Evolutionary conservation across 1,140 invertebrate species (phyloP), one percentile per base, ranked within the genome.

Genomic region (Pararge aegeria): DNA sequence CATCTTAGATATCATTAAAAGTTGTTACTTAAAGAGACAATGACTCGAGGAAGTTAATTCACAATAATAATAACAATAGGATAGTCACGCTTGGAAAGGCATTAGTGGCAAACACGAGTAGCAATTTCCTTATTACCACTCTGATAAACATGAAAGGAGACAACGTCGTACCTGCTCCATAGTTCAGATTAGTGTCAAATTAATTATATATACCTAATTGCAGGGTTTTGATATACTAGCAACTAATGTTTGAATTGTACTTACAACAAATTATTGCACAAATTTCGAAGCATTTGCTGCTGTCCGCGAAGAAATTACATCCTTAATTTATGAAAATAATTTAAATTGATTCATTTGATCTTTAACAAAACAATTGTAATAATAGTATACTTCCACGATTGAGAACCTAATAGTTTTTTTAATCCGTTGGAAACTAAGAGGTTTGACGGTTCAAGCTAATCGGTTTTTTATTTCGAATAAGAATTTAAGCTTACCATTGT

Each of bases 401-500:
- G n/a, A n/a, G n/a, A n/a, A n/a, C n/a, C n/a, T n/a, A 19, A 42
- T 27, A 9, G 2, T 21, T 21, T 21, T 1, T 20, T 54, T 29
- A 30, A 55, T 46, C 48, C 20, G 34, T 13, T 27, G n/a, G 13
- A n/a, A n/a, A n/a, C n/a, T 16, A 10, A 54, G 55, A 76, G 68
- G 67, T 75, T 78, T 64, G 55, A 69, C 57, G 60, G 57, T 19
- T 40, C 1, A 42, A 16, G 27, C 13, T 16, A n/a, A n/a, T 16
- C 9, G 38, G 0, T 5, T 46, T 10, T 46, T 20, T 46, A 10
- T 46, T 21, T 18, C 6, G 20, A 46, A 4, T 12, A 12, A 21
- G 2, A 46, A 16, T 15, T 40, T 7, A 40, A 20, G 12, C 89
- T 92, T 66, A 93, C 92, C 92, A 76, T 89, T 92, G 75, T 93